Evolutionary conservation across 2,113 vertebrate species (phyloP).

Genomic region (Microcebus griseorufus): DNA sequence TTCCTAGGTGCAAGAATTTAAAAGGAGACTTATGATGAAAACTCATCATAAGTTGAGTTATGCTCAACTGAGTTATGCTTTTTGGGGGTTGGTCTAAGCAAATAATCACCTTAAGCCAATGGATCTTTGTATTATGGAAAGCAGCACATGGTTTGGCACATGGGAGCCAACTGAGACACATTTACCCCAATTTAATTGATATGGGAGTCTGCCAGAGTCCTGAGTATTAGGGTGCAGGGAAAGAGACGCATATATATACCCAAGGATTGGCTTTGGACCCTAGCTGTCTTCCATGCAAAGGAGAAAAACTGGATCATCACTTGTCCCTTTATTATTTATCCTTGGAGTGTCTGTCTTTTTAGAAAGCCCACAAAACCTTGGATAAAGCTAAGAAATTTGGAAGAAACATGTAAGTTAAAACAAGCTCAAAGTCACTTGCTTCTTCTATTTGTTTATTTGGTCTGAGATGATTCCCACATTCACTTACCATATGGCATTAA

Average conservation of each 20-base stretch:
- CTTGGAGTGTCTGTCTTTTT: slow-evolving; percentile 18
- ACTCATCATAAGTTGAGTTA: neutral
- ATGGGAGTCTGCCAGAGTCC: neutral
- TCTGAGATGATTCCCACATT: slow-evolving; percentile 57
- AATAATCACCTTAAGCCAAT: neutral
- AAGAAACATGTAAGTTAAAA: slow-evolving; percentile 61
- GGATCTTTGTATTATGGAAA: neutral
- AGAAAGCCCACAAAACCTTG: slow-evolving; percentile 36
- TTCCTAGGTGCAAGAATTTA: neutral
- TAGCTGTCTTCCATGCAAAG: neutral
- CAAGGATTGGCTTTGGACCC: neutral
- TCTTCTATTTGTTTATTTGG: slow-evolving; percentile 71
- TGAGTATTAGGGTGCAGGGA: neutral
- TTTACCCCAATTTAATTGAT: neutral
- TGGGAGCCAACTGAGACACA: neutral
- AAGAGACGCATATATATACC: neutral
- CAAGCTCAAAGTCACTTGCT: slow-evolving; percentile 59
- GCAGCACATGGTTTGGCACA: neutral
- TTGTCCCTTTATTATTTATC: neutral
- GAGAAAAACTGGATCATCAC: neutral
- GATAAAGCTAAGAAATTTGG: slow-evolving; percentile 61
- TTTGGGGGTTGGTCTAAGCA: neutral
- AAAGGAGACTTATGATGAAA: slow-evolving; percentile 4
- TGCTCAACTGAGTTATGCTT: neutral
- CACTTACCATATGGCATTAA: slow-evolving; percentile 72